A percentile compares a stretch with the other conserved stretches of the same genome.
phyloP scores from a whole-genome alignment of 37 sponge, comb jelly and placozoan genomes.

The Axinella damicornis region DNA sequence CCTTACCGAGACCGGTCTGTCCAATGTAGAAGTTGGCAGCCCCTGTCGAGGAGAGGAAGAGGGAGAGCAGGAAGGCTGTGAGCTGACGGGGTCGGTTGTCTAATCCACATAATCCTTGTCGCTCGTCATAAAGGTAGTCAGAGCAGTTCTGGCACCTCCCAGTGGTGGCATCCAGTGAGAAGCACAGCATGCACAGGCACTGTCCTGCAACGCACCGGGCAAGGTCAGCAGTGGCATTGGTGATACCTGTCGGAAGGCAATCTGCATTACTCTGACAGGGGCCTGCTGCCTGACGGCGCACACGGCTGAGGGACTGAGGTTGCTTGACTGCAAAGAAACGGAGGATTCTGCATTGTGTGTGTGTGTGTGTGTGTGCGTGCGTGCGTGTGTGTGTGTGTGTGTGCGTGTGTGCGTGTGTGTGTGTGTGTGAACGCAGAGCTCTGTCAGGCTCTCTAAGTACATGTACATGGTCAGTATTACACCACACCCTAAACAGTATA shows the following conservation, averaged over 20 bases:
- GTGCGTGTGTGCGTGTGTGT: too few species aligned
- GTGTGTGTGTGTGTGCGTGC: too few species aligned
- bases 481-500: too few species aligned
- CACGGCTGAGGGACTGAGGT: too few species aligned
- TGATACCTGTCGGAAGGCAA: constrained; percentile 42
- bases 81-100: constrained; percentile 50
- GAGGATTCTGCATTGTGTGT: not conserved
- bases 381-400: too few species aligned
- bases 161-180: not conserved
- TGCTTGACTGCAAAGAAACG: too few species aligned
- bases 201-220: constrained; percentile 24
- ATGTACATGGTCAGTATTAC: too few species aligned
- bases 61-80: constrained; percentile 64
- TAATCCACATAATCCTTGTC: not conserved
- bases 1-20: constrained; percentile 60
- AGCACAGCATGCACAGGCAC: constrained; percentile 68
- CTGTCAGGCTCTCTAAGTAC: too few species aligned
- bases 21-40: constrained; percentile 93
- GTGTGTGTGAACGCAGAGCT: too few species aligned
- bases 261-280: constrained; percentile 29
- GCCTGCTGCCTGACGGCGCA: not conserved
- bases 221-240: not conserved
- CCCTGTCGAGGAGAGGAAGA: constrained; percentile 69
- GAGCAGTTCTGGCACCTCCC: constrained; percentile 25
- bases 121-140: constrained; percentile 16